Evolutionary conservation across 2,113 vertebrate species (phyloP).

Genomic region (Odontophorus gujanensis): DNA sequence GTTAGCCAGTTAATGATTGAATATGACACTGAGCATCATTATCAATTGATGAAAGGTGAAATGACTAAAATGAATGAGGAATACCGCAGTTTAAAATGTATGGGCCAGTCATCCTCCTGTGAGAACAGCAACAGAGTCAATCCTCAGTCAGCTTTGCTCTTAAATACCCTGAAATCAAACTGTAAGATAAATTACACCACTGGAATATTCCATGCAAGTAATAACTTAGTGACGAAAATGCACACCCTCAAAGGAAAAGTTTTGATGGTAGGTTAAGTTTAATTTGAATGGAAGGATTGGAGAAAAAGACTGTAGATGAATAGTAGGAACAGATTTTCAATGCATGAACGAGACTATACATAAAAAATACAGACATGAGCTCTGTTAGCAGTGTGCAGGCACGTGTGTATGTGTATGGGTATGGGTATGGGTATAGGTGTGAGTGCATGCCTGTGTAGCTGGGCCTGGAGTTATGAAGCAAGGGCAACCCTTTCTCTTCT

Average conservation of each 20-base stretch:
- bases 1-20: slow-evolving; percentile 38
- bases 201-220: neutral
- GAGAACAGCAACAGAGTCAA: slow-evolving; percentile 10
- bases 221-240: neutral
- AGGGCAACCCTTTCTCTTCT: neutral
- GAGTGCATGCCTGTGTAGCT: neutral
- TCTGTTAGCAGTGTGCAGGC: neutral
- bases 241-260: neutral
- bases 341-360: neutral
- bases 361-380: neutral
- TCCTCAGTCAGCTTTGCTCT: slow-evolving; percentile 12
- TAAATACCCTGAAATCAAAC: slow-evolving; percentile 45
- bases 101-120: neutral
- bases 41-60: slow-evolving; percentile 33
- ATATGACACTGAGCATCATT: slow-evolving; percentile 8
- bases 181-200: slow-evolving; percentile 22
- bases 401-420: too few relatives aligned
- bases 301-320: neutral
- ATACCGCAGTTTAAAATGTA: slow-evolving; percentile 25
- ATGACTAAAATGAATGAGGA: slow-evolving; percentile 48
- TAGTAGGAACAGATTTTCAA: neutral
- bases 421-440: neutral
- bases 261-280: neutral
- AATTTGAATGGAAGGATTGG: neutral
- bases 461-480: neutral